These are phyloP conservation scores for Pygoscelis adeliae DNA, from an alignment of 2,113 vertebrate genomes.

Conservation along the genomic window DNA sequence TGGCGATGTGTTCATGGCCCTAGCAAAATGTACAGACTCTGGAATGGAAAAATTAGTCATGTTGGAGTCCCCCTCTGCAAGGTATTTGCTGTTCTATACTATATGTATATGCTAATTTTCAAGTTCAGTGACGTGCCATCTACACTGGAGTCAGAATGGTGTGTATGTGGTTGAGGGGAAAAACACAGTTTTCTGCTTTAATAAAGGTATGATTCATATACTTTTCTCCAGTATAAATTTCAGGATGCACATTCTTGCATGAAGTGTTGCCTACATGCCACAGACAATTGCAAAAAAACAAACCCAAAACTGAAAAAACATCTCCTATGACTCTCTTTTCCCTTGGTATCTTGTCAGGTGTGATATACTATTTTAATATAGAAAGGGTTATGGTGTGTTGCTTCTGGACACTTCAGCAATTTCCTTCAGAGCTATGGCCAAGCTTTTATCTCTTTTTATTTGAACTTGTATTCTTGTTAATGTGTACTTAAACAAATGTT, in stretches of 20 bases:
- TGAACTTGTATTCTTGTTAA: conserved; percentile 27
- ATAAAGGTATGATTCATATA: not conserved
- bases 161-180: not conserved
- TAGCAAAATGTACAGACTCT: not conserved
- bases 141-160: not conserved
- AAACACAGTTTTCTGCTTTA: not conserved
- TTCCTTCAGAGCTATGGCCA: conserved; percentile 34
- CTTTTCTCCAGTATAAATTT: not conserved
- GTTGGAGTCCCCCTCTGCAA: not conserved
- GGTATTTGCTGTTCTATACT: not conserved
- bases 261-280: not conserved
- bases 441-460: conserved; percentile 51
- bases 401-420: conserved; percentile 57
- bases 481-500: conserved; percentile 43
- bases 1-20: not conserved
- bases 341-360: conserved; percentile 49
- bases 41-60: not conserved
- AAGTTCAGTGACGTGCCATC: not conserved
- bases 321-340: not conserved
- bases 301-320: not conserved
- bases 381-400: conserved; percentile 24
- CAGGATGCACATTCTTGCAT: not conserved
- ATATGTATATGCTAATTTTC: not conserved
- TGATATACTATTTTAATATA: conserved; percentile 76
- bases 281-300: not conserved